Conservation (phyloP, 2,113 vertebrate species). For the Urocitellus parryii region DNA sequence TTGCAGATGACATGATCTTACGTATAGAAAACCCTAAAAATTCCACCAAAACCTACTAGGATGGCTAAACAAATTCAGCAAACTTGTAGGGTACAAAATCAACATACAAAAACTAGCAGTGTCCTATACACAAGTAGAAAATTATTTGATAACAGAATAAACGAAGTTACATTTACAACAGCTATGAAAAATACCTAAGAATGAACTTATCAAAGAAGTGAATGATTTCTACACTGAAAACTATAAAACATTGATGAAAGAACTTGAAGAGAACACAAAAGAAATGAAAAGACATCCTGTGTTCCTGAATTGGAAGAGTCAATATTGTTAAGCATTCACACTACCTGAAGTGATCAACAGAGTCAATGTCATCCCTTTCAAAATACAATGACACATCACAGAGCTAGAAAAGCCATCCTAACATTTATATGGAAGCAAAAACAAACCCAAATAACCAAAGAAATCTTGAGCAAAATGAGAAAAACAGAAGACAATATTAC, state of each 20-base stretch:
- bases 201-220: neutral
- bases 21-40: neutral
- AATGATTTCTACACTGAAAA: neutral
- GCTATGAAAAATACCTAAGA: neutral
- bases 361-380: neutral
- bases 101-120: neutral
- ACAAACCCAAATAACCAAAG: neutral
- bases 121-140: neutral
- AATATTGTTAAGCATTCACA: neutral
- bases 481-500: neutral
- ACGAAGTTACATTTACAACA: neutral
- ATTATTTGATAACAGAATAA: neutral
- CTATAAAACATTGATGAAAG: neutral
- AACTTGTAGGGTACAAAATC: neutral
- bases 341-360: neutral
- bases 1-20: neutral
- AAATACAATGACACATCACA: neutral
- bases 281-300: neutral
- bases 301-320: neutral
- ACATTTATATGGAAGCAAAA: neutral
- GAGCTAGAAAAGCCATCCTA: neutral
- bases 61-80: neutral
- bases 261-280: neutral
- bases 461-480: neutral
- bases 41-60: neutral